phyloP scores from a whole-genome alignment of 1,140 invertebrate genomes.

The Tetragonula clypearis region DNA sequence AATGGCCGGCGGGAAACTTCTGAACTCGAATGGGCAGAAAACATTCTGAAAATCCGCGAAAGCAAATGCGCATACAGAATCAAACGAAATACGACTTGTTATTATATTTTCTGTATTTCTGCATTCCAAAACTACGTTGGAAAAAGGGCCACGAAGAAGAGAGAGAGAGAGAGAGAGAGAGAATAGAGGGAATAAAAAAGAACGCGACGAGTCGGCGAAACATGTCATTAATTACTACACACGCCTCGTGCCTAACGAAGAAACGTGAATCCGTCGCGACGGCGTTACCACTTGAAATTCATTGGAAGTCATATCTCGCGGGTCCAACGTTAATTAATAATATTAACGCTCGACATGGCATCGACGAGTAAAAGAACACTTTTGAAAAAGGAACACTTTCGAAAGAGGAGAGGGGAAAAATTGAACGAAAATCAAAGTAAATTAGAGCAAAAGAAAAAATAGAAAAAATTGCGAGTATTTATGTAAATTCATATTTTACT shows the following conservation, averaged over 20 bases:
- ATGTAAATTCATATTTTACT: background rate
- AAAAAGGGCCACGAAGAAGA: background rate
- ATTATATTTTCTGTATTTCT: background rate
- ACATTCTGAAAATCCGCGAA: background rate
- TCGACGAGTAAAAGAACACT: background rate
- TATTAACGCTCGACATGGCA: constrained; percentile 4
- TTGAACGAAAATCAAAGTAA: background rate
- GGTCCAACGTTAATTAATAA: constrained; percentile 31
- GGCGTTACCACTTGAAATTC: background rate
- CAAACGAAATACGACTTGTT: background rate
- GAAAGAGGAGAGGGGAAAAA: background rate
- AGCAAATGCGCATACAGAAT: background rate
- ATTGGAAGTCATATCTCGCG: background rate
- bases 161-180: background rate
- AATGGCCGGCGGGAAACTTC: background rate
- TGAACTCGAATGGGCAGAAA: background rate
- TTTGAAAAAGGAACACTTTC: background rate
- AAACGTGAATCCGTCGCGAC: background rate
- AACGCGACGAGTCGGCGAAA: constrained; percentile 2
- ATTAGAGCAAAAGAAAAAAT: background rate
- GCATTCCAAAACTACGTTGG: too few relatives aligned
- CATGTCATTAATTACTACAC: constrained; percentile 32
- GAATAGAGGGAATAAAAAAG: background rate
- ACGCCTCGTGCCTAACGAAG: background rate
- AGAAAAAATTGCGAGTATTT: background rate